A percentile compares a stretch with the other conserved stretches of the same genome.
phyloP scores from a whole-genome alignment of 2,888 invertebrate species.

The Brenthis hecate region DNA sequence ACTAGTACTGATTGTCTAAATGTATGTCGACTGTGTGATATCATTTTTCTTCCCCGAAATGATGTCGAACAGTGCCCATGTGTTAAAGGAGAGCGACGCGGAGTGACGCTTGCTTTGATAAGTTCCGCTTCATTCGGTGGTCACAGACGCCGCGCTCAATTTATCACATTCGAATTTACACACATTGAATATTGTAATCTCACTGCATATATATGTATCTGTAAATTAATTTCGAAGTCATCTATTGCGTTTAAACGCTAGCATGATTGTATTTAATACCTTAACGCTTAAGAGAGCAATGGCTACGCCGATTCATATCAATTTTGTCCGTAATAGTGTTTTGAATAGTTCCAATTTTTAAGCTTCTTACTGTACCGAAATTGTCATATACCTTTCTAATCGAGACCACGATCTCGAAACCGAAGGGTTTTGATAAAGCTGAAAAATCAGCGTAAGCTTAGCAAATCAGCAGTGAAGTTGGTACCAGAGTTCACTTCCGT shows the following conservation, averaged over 20 bases:
- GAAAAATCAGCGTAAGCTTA: constrained; percentile 79
- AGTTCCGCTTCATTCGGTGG: constrained; percentile 49
- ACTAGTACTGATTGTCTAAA: constrained; percentile 34
- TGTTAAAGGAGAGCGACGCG: constrained; percentile 51
- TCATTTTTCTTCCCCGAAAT: constrained; percentile 77
- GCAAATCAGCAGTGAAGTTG: constrained; percentile 80
- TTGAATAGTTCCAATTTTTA: constrained; percentile 78
- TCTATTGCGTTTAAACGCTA: constrained; percentile 66
- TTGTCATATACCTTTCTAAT: constrained; percentile 60
- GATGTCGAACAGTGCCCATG: constrained; percentile 62
- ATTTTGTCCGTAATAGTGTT: constrained; percentile 80
- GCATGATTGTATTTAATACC: constrained; percentile 69
- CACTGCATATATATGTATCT: constrained; percentile 47
- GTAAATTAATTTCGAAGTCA: constrained; percentile 59
- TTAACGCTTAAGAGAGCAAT: constrained; percentile 76
- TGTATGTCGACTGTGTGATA: constrained; percentile 61
- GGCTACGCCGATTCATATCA: constrained; percentile 81
- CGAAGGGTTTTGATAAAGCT: constrained; percentile 73
- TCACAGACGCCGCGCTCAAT: constrained; percentile 47
- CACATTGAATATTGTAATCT: constrained; percentile 47
- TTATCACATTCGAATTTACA: constrained; percentile 44
- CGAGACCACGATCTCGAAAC: constrained; percentile 64
- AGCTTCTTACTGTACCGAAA: constrained; percentile 75
- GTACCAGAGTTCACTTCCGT: constrained; percentile 82
- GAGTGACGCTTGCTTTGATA: constrained; percentile 58